Conservation (phyloP, 2,888 invertebrate species). For the Eucera pruinosa region DNA sequence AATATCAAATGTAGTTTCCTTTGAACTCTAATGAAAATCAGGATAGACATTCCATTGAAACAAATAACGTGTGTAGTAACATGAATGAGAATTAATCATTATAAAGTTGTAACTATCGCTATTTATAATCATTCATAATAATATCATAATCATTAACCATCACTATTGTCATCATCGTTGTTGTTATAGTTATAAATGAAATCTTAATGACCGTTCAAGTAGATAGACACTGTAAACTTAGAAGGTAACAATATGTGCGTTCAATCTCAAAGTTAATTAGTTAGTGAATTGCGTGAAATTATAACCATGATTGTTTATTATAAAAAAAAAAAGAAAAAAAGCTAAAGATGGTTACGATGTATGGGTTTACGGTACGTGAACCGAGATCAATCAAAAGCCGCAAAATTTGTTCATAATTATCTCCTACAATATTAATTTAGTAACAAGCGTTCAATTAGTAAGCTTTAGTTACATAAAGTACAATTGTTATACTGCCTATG, state of each 20-base stretch:
- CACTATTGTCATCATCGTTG: conserved; percentile 68
- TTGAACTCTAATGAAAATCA: conserved; percentile 46
- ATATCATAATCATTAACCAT: conserved; percentile 57
- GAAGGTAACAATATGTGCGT: too few species aligned
- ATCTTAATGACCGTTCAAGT: conserved; percentile 70
- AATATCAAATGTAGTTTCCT: conserved; percentile 55
- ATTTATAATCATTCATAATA: conserved; percentile 61
- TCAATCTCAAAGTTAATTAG: too few species aligned
- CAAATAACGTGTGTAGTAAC: conserved; percentile 57
- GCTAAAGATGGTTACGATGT: conserved; percentile 59
- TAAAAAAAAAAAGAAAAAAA: conserved; percentile 51
- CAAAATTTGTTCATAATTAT: conserved; percentile 35
- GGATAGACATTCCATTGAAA: conserved; percentile 68
- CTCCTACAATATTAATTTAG: conserved; percentile 29
- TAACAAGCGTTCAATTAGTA: conserved; percentile 33
- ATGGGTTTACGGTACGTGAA: conserved; percentile 64
- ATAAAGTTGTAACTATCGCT: conserved; percentile 63
- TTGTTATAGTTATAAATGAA: conserved; percentile 70
- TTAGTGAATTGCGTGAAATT: conserved; percentile 62
- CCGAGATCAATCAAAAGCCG: conserved; percentile 57
- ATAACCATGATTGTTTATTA: conserved; percentile 66
- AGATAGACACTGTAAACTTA: conserved; percentile 66
- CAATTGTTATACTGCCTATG: conserved; percentile 61
- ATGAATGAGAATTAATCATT: conserved; percentile 57
- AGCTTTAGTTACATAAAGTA: conserved; percentile 41